Evolutionary conservation across 1,140 invertebrate genomes (phyloP), one percentile per base, ranked within the genome.

Genomic region (Phortica variegata): DNA sequence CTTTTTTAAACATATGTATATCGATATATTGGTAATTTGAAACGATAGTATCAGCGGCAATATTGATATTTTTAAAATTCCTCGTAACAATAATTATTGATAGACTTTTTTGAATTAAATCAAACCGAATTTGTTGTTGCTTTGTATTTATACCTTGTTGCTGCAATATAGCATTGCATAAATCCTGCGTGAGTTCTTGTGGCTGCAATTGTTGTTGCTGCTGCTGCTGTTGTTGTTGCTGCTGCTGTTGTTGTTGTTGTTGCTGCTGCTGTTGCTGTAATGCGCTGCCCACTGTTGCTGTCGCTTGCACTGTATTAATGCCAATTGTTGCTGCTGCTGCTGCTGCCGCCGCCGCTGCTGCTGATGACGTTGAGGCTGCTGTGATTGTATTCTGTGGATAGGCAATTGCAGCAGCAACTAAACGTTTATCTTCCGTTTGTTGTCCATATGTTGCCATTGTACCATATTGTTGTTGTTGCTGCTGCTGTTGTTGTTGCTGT

Each of bases 141-240:
- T n/a, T n/a, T 29, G 48, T 43, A 21, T 42, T 37, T 50, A 52
- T 39, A 65, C 63, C 71, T 65, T 76, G 73, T 49, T 75, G 73
- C 47, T 76, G 73, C 20, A 76, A 58, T 32, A 76, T 72, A 17
- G 73, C 73, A 58, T 73, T 76, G 48, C 73, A 76, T 34, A 76
- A 54, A 58, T 76, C 73, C 39, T 75, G 73, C 7, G 73, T 73
- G 12, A 76, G 55, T 37, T 76, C 73, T 37, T 75, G 70, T 8
- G 70, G 70, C 6, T 61, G 63, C 34, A 61, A 46, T 15, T 70
- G 60, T 39, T 61, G 60, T 56, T 71, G 68, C 40, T 68, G 56
- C 7, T 62, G 60, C 43, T 52, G 49, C 49, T 60, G 55, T 26
- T 65, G 52, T 20, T 54, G 66, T 33, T 56, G 54, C n/a, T 63